A percentile compares a stretch with the other conserved stretches of the same genome.
These are phyloP conservation scores for Hippoglossus hippoglossus DNA, from an alignment of 2,797 vertebrate species.

Conservation along the genomic window DNA sequence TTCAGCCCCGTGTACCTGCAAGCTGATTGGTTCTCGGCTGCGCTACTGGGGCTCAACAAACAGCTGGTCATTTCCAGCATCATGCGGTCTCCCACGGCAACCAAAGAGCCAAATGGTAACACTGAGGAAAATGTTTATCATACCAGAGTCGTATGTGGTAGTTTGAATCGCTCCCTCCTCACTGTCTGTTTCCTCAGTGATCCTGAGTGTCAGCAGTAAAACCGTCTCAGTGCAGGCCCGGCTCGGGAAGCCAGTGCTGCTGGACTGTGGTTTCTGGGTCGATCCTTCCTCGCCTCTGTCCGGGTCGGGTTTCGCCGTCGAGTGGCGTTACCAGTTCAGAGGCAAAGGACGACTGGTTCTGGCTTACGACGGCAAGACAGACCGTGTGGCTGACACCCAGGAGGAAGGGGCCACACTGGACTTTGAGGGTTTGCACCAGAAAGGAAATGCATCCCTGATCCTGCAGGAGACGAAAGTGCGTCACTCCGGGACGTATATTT, in stretches of 20 bases:
- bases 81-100: too few relatives aligned
- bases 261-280: constrained; percentile 87
- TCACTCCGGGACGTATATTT: constrained; percentile 90
- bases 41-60: constrained; percentile 68
- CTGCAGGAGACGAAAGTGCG: constrained; percentile 79
- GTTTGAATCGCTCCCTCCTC: neutral
- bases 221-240: constrained; percentile 69
- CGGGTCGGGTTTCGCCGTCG: constrained; percentile 83
- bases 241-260: constrained; percentile 78
- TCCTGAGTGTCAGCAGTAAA: constrained; percentile 84
- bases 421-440: too few relatives aligned
- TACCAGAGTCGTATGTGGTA: neutral
- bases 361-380: constrained; percentile 83
- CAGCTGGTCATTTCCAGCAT: constrained; percentile 74
- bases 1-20: constrained; percentile 85
- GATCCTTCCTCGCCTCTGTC: constrained; percentile 72
- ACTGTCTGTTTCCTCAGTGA: constrained; percentile 70
- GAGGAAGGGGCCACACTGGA: constrained; percentile 68
- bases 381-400: constrained; percentile 57
- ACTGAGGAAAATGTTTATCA: constrained; percentile 18
- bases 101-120: constrained; percentile 72
- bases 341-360: constrained; percentile 86
- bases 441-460: too few relatives aligned
- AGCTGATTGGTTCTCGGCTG: constrained; percentile 84
- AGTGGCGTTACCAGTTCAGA: constrained; percentile 91